Conservation (phyloP, 1,140 invertebrate species). For the Parasteatoda tepidariorum region DNA sequence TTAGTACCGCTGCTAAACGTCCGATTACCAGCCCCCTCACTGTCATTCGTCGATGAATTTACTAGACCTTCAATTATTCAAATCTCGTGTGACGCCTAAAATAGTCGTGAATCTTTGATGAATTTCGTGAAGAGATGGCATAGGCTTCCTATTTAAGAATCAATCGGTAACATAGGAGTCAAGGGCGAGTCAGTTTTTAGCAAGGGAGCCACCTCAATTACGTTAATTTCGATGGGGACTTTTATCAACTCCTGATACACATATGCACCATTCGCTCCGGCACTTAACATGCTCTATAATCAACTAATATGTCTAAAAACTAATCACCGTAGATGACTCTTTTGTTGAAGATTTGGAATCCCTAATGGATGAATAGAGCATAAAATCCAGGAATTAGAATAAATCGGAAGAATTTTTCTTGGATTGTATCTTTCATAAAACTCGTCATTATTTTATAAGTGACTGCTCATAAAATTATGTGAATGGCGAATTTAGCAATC, state of each 20-base stretch:
- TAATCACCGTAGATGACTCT: constrained; percentile 45
- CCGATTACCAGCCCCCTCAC: constrained; percentile 44
- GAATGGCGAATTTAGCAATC: too few relatives aligned
- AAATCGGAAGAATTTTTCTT: too few relatives aligned
- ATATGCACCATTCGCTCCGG: background rate
- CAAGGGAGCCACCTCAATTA: constrained; percentile 52
- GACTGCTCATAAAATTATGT: too few relatives aligned
- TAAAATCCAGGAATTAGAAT: too few relatives aligned
- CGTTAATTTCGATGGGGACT: constrained; percentile 50
- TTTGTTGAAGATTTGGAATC: background rate
- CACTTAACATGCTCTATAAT: constrained; percentile 43
- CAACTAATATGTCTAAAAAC: constrained; percentile 56
- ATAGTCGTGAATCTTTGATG: constrained; percentile 58
- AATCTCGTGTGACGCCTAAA: constrained; percentile 59
- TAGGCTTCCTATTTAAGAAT: constrained; percentile 57
- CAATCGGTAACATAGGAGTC: constrained; percentile 58
- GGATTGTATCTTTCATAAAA: too few relatives aligned
- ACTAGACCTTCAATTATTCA: constrained; percentile 54
- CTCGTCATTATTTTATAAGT: too few relatives aligned
- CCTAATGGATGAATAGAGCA: constrained; percentile 14
- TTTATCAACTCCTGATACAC: constrained; percentile 54
- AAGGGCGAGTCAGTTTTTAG: constrained; percentile 47
- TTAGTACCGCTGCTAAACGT: constrained; percentile 58
- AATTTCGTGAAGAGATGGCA: constrained; percentile 4
- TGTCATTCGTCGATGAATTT: constrained; percentile 57